A percentile compares a stretch with the other conserved stretches of the same genome.
Conservation (phyloP, 1,140 invertebrate genomes). For the Danaus plexippus region DNA sequence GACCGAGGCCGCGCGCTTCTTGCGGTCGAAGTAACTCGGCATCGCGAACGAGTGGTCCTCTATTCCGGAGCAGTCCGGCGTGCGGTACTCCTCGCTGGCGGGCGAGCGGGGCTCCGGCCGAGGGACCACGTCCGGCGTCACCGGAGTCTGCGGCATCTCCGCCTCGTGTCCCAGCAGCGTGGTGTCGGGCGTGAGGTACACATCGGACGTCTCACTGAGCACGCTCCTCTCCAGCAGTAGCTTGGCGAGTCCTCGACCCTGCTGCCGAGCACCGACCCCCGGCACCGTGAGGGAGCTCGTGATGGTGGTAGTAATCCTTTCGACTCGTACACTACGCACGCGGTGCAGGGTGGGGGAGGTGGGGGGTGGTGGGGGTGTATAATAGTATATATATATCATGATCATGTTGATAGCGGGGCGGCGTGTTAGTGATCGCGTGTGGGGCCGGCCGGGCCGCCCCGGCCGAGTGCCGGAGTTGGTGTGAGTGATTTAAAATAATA, state of each 20-base stretch:
- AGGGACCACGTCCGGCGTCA: conserved; percentile 53
- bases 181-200: conserved; percentile 52
- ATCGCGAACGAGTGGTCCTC: conserved; percentile 54
- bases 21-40: conserved; percentile 67
- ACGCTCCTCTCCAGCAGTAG: conserved; percentile 44
- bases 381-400: conserved; percentile 38
- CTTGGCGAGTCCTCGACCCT: conserved; percentile 46
- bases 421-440: conserved; percentile 39
- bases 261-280: conserved; percentile 31
- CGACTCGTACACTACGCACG: conserved; percentile 23
- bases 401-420: conserved; percentile 8
- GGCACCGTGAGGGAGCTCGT: conserved; percentile 24
- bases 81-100: conserved; percentile 48
- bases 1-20: conserved; percentile 46
- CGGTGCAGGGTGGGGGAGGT: conserved; percentile 27
- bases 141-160: conserved; percentile 46
- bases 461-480: background rate
- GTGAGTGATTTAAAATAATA: too few relatives aligned
- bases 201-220: conserved; percentile 43
- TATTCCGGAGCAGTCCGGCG: conserved; percentile 46
- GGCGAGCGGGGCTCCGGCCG: conserved; percentile 37
- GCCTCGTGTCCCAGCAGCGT: conserved; percentile 40
- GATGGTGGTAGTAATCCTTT: conserved; percentile 35
- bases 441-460: conserved; percentile 12
- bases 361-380: conserved; percentile 15